Percentiles rank a stretch among this genome's conserved stretches.
Evolutionary conservation across 2,113 vertebrate species (phyloP).

Genomic region (Oceanites oceanicus): DNA sequence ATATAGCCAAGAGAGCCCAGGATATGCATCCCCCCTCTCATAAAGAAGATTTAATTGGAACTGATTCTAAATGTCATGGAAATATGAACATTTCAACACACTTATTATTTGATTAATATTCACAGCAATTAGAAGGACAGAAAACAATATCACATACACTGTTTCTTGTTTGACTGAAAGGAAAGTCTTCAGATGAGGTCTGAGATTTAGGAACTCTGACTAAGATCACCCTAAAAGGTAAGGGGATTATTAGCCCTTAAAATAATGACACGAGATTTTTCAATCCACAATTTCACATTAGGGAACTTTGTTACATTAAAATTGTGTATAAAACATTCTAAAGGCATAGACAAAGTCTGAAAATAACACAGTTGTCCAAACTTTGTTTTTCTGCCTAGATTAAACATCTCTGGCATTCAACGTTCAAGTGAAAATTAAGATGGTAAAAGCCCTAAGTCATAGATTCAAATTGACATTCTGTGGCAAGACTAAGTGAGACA

Average conservation of each 20-base stretch:
- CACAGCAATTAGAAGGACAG: background rate
- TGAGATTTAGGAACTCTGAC: background rate
- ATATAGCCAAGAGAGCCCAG: background rate
- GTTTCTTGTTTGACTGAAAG: background rate
- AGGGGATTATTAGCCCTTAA: background rate
- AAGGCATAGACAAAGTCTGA: background rate
- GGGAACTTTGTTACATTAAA: background rate
- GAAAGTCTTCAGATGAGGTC: background rate
- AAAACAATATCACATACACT: background rate
- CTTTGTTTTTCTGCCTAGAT: background rate
- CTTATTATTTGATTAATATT: background rate
- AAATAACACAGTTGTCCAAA: background rate
- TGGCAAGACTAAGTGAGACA: background rate
- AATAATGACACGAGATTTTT: background rate
- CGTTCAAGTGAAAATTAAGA: background rate
- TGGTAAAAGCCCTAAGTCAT: rapidly evolving
- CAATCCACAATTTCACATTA: background rate
- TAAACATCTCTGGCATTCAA: background rate
- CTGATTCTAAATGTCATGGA: background rate
- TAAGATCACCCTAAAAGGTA: background rate
- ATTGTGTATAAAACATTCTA: background rate
- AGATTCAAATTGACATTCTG: background rate
- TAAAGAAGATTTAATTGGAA: background rate
- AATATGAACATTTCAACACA: background rate
- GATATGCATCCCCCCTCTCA: background rate